Base-by-base conservation (phyloP, 2,888 invertebrate genomes). In the Syritta pipiens region DNA sequence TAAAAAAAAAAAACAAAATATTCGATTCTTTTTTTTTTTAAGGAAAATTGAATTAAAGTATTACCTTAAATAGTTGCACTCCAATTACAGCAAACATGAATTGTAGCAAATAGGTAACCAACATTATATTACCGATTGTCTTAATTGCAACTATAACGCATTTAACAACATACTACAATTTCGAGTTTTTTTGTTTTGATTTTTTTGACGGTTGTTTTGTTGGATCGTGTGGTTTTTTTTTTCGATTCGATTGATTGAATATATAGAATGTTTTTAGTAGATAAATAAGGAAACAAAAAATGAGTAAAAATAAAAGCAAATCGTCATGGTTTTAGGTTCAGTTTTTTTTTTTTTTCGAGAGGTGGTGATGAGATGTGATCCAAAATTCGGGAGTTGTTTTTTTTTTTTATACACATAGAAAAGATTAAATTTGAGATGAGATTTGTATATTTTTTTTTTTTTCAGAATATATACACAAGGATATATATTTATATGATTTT, bases 1-100 rank as follows among this genome's bases (percentile, higher is more conserved):
- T 63, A 81, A 83, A n/a, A n/a, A n/a, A n/a, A n/a, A n/a, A n/a
- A n/a, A n/a, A n/a, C n/a, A n/a, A n/a, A n/a, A n/a, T 83, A 81
- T 74, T 83, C 82, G 69, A 81, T 81, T 69, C 59, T 59, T 42
- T 28, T 81, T 53, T 46, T 53, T 46, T 62, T 82, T 72, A 79
- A 79, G 81, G 20, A 83, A 84, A 60, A 60, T 53, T 63, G 48
- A 42, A 37, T 42, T 17, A 62, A 57, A 57, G 35, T 71, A 85
- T 88, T 88, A 88, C 88, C 88, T 99, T 99, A 93, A 99, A 99
- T 86, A 99, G 94, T 92, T 99, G 99, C 90, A 99, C 99, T 92
- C 99, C 99, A 91, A 99, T 99, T 90, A 98, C 98, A 91, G 99
- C 98, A 91, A 99, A 99, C 98, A 99, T 99, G 93, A 99, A 99